Base-by-base conservation (phyloP, 2,888 invertebrate species). In the Meloe dianella region DNA sequence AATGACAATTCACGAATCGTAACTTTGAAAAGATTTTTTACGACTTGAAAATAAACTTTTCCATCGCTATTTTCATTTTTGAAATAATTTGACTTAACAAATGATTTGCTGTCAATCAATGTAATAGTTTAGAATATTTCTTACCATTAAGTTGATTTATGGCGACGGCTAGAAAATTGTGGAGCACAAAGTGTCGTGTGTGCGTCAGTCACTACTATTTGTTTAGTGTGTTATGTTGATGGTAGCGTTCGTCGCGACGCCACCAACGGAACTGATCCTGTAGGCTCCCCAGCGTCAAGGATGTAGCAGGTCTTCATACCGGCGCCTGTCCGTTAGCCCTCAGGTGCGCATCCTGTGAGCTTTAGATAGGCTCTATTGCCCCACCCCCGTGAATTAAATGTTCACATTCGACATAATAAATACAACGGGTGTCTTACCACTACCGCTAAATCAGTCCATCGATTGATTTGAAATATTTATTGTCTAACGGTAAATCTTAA, bases 251-350 rank as follows among this genome's bases (percentile, higher is more conserved):
- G 78, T 73, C 80, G 75, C 78, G 82, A 81, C 82, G 79, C 79
- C 81, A 71, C 76, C 74, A 80, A 83, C 82, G 84, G 81, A 78
- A 86, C 83, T 82, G 81, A 78, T 82, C 65, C 76, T 71, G 73
- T 71, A 71, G 70, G 70, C 74, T 71, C 74, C 75, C 75, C 75
- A 76, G 77, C 75, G 74, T 75, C 75, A 72, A 71, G 75, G 75
- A 77, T 77, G 75, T 75, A 73, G 71, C 74, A 72, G 73, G 73
- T 73, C 75, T 69, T 71, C 65, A 59, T 67, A 68, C 67, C 72
- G 76, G 79, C 80, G 80, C 80, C 78, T 80, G 80, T 77, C 81
- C 80, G 76, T 80, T 80, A 73, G 73, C 77, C 78, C 77, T 77
- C 75, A 78, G 77, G 78, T 78, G 75, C 73, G 74, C 74, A 70